Base-by-base conservation (phyloP, 2,888 invertebrate species). In the Polymixis flavicincta region DNA sequence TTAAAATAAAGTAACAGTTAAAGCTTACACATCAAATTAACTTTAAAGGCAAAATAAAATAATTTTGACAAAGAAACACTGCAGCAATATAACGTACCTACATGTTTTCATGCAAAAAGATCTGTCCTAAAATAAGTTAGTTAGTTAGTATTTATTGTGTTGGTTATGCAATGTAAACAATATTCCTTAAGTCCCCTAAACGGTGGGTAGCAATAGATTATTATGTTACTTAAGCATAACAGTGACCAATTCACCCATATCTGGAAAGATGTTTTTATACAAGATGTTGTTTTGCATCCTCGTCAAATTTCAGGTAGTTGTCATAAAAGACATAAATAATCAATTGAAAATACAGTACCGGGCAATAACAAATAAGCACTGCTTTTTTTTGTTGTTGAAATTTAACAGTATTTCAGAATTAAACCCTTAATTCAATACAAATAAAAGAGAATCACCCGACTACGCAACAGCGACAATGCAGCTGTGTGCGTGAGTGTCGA, bases 141-240 rank as follows among this genome's bases (percentile, higher is more conserved):
- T 61, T 7, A 6, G 7, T 60, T 59, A 32, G 65, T 69, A 71
- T 69, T 67, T 74, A 79, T 66, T 52, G n/a, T 72, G 25, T 66
- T 70, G 65, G 67, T 55, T 69, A 74, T 55, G 63, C n/a, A 54
- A 64, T 68, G 25, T 50, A 17, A 25, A 64, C 59, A 45, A 59
- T n/a, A 45, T 60, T 66, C 22, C 14, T 52, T 19, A 59, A 59
- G 45, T 32, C 13, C 28, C 3, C 0, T 42, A 13, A n/a, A 19
- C n/a, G 19, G 37, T 50, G 22, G 63, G 2, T 32, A 61, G 25
- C 37, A 22, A 42, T 57, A 64, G 22, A 74, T 37, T 48, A 17
- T 63, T 32, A 52, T 48, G 17, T n/a, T 9, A 55, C 19, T 14
- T 22, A 9, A 42, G 6, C 19, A 37, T n/a, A 9, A 42, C 61